Base-by-base conservation (phyloP, 2,888 invertebrate genomes). In the Tinea trinotella region DNA sequence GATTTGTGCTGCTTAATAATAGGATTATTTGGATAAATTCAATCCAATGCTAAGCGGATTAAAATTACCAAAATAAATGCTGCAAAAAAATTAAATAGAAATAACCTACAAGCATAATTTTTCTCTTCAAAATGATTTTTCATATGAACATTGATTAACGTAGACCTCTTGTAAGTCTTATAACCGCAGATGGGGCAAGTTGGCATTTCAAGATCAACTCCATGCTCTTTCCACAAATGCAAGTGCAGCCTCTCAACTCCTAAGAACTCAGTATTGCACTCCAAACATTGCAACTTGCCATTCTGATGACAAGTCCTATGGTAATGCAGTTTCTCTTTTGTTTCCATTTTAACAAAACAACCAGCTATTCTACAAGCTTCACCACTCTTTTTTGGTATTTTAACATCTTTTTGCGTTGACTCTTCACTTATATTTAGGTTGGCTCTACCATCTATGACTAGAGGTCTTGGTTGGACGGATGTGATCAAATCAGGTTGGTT, bases 161-260 rank as follows among this genome's bases (percentile, higher is more conserved):
- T 90, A 56, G 91, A 90, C 57, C 89, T 86, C 63, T 91, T 91
- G 57, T 87, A 90, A 0, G 92, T 92, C 71, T 92, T 93, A 65
- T 91, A 93, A 22, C 88, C 88, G 66, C 95, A 95, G 58, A 90
- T 79, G 61, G 91, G 89, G 73, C 95, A 96, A 1, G 90, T 88
- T 52, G 91, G 92, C 46, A 96, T 72, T 65, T 95, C 96, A 86
- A 94, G 89, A 65, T 95, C 94, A 7, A 94, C 87, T 49, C 88
- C 84, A 68, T 96, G 95, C 0, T 78, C 66, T 52, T 91, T 88
- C 95, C 95, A 96, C 49, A 95, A 77, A 68, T 96, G 96, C 2
- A 91, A 89, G 57, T 92, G 91, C n/a, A 94, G 67, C 0, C 88
- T 84, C 61, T 91, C 90, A 87, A 93, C 93, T 6, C 87, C 87